Evolutionary conservation across 2,113 vertebrate genomes (phyloP).

Genomic region (Nannospalax galili): DNA sequence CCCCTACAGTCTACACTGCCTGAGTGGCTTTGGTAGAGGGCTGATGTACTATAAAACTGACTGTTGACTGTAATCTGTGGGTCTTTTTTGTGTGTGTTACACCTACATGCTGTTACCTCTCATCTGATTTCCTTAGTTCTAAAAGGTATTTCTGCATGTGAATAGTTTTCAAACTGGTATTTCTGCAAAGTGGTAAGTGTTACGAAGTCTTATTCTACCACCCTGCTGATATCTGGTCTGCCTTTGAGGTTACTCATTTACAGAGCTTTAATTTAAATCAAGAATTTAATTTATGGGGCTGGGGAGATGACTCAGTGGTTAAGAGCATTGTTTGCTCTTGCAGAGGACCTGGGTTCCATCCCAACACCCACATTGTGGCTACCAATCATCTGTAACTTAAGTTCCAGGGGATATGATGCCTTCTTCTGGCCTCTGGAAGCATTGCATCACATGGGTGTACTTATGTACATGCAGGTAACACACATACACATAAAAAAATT

Average conservation of each 20-base stretch:
- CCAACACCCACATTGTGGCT: too few relatives aligned
- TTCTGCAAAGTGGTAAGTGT: background rate
- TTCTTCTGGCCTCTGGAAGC: too few relatives aligned
- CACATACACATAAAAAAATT: too few relatives aligned
- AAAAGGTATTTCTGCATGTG: background rate
- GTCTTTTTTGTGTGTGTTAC: background rate
- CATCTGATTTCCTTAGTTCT: background rate
- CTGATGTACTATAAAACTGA: background rate
- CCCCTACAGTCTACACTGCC: background rate
- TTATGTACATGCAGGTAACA: too few relatives aligned
- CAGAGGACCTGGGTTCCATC: too few relatives aligned
- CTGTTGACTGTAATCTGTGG: background rate
- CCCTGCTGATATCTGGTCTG: background rate
- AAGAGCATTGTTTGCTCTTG: too few relatives aligned
- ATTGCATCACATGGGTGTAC: too few relatives aligned
- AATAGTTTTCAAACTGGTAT: background rate
- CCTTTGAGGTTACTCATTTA: background rate
- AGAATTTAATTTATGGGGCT: too few relatives aligned
- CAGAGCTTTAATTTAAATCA: too few relatives aligned
- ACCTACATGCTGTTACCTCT: background rate
- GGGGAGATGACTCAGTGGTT: too few relatives aligned
- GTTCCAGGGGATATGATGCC: too few relatives aligned
- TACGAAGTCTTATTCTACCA: background rate
- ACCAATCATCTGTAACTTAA: too few relatives aligned
- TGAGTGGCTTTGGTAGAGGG: background rate